Base-by-base conservation (phyloP, 1,140 invertebrate species). In the Chlorops oryzae region DNA sequence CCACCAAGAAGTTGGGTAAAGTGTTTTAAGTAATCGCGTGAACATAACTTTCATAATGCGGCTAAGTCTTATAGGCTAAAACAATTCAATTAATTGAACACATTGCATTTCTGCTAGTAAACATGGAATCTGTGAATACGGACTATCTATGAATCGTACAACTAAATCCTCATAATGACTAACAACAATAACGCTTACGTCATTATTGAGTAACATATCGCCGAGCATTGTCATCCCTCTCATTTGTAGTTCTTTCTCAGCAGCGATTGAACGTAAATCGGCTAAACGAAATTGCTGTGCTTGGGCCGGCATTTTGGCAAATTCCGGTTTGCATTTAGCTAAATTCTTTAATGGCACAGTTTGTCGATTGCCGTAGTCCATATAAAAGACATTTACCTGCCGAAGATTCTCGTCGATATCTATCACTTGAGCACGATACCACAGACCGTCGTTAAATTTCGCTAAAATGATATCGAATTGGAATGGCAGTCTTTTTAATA, bases 351-450 rank as follows among this genome's bases (percentile, higher is more conserved):
- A 17, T 3, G 22, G 22, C 0, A 69, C 60, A 38, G 59, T 52
- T 17, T 58, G 54, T 0, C 54, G 52, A 45, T 71, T 71, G 1
- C 68, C 68, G 44, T 65, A 71, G 48, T 71, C 68, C 2, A 71
- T 56, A 54, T 63, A 71, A 10, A 71, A 69, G 2, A 70, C 60
- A 35, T 60, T 58, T 23, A 57, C 65, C 4, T 58, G 40, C 2
- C 27, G 43, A 32, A 24, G 46, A n/a, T 58, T 39, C 5, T 52
- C 48, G 17, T 64, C 56, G 24, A 39, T 23, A n/a, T 64, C 57
- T 2, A 66, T 22, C 1, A 71, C 45, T 45, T 67, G 58, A 0
- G 65, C 68, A 4, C 68, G 57, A 46, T 71, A 71, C 53, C 54
- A 70, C 12, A 49, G 51, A 18, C 23, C 50, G 44, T 71, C 68